A percentile compares a stretch with the other conserved stretches of the same genome.
These are phyloP conservation scores for honey bee (Apis mellifera) DNA, from an alignment of 1,140 invertebrate genomes.

Conservation along the genomic window Amel_HAv3.1 CM009932.2:12833501-12834000, in stretches of 20 bases:
- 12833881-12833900: too few species aligned
- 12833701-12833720: neutral
- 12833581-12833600: too few species aligned
- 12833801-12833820: too few species aligned
- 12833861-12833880: too few species aligned
- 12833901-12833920: too few species aligned
- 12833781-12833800: neutral
- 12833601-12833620: constrained; percentile 5
- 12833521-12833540: neutral
- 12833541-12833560: constrained; percentile 5
- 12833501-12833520: too few species aligned
- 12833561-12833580: neutral
- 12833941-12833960: too few species aligned
- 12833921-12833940: too few species aligned
- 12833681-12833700: neutral
- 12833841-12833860: neutral
- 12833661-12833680: neutral
- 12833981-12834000: too few species aligned
- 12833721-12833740: constrained; percentile 1
- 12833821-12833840: neutral
- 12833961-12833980: too few species aligned
- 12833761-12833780: neutral
- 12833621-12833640: constrained; percentile 19
- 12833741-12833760: neutral
- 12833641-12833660: neutral